Percentiles rank a stretch among this genome's conserved stretches.
Conservation (phyloP, 2,113 vertebrate species). For the Anolis carolinensis region DNA sequence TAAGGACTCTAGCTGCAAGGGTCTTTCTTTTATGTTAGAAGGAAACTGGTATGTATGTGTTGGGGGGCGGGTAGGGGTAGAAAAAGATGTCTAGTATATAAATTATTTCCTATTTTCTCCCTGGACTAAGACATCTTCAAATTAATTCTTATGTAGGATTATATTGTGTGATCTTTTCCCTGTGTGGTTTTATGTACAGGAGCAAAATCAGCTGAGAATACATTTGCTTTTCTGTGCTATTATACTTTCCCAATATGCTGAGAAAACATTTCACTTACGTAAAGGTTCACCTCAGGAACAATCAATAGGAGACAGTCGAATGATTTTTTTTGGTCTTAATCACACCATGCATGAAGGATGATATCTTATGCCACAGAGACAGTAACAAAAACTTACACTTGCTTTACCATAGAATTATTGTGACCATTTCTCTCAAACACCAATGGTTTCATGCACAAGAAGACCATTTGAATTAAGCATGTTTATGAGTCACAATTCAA, state of each 20-base stretch:
- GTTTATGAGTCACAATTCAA: background rate
- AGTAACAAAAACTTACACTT: background rate
- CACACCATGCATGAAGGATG: background rate
- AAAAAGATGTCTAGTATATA: background rate
- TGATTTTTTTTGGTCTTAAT: background rate
- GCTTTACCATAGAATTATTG: background rate
- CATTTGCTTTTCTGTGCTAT: background rate
- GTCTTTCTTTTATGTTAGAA: constrained; percentile 12
- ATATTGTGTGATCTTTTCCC: background rate
- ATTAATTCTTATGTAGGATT: background rate
- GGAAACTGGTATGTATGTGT: no score
- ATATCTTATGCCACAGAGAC: background rate
- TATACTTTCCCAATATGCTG: background rate
- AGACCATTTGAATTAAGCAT: background rate
- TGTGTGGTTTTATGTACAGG: background rate
- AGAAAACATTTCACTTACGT: background rate
- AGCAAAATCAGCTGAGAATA: background rate
- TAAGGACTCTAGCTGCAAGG: constrained; percentile 36
- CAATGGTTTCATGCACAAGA: background rate
- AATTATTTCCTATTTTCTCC: background rate
- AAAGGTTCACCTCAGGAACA: constrained; percentile 15
- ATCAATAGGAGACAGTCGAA: background rate
- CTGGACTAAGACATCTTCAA: background rate
- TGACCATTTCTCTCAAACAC: background rate
- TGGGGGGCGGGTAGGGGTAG: no score